Conservation (phyloP, 1,140 invertebrate species). For the Anoplophora glabripennis region DNA sequence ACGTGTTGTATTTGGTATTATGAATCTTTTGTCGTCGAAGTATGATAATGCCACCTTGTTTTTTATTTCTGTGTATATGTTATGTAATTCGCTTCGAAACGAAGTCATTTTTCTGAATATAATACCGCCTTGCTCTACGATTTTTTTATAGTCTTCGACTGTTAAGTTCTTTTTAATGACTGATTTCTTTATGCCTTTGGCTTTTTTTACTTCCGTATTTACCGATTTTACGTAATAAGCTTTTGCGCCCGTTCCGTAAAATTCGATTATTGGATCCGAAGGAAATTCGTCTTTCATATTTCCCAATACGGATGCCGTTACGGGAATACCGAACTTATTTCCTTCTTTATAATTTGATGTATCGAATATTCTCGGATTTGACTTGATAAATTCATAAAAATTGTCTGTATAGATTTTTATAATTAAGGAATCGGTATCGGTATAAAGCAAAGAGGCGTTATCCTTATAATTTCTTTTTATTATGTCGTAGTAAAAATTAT, state of each 20-base stretch:
- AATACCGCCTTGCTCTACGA: background rate
- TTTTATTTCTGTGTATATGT: slow-evolving; percentile 10
- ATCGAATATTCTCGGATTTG: slow-evolving; percentile 28
- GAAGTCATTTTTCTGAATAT: slow-evolving; percentile 4
- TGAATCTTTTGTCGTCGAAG: slow-evolving; percentile 7
- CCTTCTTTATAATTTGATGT: slow-evolving; percentile 31
- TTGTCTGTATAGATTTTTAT: slow-evolving; percentile 22
- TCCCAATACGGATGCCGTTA: slow-evolving; percentile 8
- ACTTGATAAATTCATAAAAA: slow-evolving; percentile 27
- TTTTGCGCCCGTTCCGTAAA: slow-evolving; percentile 10
- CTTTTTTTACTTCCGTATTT: slow-evolving; percentile 24
- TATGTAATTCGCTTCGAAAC: slow-evolving; percentile 3
- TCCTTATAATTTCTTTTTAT: slow-evolving; percentile 22
- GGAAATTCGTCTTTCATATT: slow-evolving; percentile 16
- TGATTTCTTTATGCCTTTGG: slow-evolving; percentile 35
- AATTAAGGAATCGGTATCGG: slow-evolving; percentile 37
- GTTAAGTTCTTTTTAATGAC: slow-evolving; percentile 20
- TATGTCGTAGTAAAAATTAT: slow-evolving; percentile 33
- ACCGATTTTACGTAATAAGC: slow-evolving; percentile 15
- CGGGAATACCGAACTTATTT: slow-evolving; percentile 31
- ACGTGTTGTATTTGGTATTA: background rate
- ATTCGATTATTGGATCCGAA: background rate
- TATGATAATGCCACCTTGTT: slow-evolving; percentile 12
- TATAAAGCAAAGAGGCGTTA: slow-evolving; percentile 30
- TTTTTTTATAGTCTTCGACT: slow-evolving; percentile 2